These are phyloP conservation scores for Carpatolechia fugitivella DNA, from an alignment of 2,888 invertebrate species.

Conservation along the genomic window DNA sequence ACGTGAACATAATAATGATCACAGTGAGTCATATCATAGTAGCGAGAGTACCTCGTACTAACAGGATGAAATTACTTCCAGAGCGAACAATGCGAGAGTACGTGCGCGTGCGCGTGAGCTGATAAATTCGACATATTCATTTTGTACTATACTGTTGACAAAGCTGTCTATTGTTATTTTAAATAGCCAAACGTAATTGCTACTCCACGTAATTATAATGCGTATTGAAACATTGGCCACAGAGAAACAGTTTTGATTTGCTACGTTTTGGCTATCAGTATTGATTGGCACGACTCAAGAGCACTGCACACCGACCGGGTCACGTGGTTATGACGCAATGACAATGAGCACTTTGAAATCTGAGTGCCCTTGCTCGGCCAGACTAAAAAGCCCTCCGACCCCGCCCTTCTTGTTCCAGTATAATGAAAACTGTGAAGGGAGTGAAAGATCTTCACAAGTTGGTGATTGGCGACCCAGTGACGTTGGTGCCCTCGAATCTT, in stretches of 20 bases:
- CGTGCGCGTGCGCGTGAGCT: background rate
- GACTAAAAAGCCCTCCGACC: slow-evolving; percentile 29
- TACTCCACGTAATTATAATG: background rate
- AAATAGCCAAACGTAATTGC: background rate
- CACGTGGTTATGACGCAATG: slow-evolving; percentile 48
- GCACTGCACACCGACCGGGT: slow-evolving; percentile 39
- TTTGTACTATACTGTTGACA: background rate
- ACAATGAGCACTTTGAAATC: slow-evolving; percentile 40
- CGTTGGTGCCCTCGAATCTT: slow-evolving; percentile 60
- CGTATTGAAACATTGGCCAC: background rate
- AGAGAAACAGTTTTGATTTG: background rate
- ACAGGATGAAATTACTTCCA: slow-evolving; percentile 9
- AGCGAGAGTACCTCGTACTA: background rate
- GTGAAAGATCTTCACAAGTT: slow-evolving; percentile 44
- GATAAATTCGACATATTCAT: slow-evolving; percentile 5
- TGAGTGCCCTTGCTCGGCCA: slow-evolving; percentile 44
- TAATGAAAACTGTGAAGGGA: slow-evolving; percentile 26
- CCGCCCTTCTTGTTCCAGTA: background rate
- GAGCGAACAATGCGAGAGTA: background rate
- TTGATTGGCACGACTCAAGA: slow-evolving; percentile 48
- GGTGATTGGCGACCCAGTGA: slow-evolving; percentile 50
- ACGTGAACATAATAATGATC: background rate
- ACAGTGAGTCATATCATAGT: background rate
- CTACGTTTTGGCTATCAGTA: slow-evolving; percentile 37
- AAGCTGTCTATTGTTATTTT: slow-evolving; percentile 4